These are phyloP conservation scores for Drosophila differens DNA, from an alignment of 2,888 invertebrate genomes.

Conservation along the genomic window DNA sequence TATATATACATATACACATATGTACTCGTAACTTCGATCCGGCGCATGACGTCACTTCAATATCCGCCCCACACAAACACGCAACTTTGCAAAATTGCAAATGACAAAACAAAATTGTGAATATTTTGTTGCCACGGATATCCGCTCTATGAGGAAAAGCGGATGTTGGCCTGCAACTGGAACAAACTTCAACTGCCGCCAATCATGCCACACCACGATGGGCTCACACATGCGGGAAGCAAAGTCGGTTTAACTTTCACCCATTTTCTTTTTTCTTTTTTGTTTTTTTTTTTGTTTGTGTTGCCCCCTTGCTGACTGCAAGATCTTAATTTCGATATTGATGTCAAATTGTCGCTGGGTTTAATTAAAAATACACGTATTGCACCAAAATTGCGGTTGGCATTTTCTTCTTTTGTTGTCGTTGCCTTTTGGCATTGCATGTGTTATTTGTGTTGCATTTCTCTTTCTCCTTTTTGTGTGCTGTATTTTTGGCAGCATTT, in stretches of 20 bases:
- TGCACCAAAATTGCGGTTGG: slow-evolving; percentile 38
- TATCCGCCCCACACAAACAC: slow-evolving; percentile 30
- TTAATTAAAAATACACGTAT: slow-evolving; percentile 75
- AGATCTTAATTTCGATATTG: slow-evolving; percentile 82
- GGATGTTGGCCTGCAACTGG: slow-evolving; percentile 52
- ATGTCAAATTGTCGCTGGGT: slow-evolving; percentile 79
- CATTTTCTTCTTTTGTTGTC: background rate
- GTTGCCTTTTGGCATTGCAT: slow-evolving; percentile 9
- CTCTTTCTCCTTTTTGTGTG: slow-evolving; percentile 23
- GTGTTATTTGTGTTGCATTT: background rate
- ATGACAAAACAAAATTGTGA: slow-evolving; percentile 70
- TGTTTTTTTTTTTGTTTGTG: background rate
- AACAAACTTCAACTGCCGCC: slow-evolving; percentile 12
- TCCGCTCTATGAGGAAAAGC: slow-evolving; percentile 59
- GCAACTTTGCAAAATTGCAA: slow-evolving; percentile 63
- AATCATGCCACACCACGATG: slow-evolving; percentile 17
- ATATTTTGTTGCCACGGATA: slow-evolving; percentile 70
- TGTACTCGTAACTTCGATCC: background rate
- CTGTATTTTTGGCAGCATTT: slow-evolving; percentile 9
- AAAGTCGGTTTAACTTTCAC: slow-evolving; percentile 18
- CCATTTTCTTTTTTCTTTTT: slow-evolving; percentile 16
- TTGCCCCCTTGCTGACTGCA: slow-evolving; percentile 47
- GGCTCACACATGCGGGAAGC: background rate
- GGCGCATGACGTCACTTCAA: slow-evolving; percentile 38
- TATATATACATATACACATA: slow-evolving; percentile 2